Base-by-base conservation (phyloP, 30 jellyfish, hydroid and myxozoan genomes). In the Cassiopea andromeda region DNA sequence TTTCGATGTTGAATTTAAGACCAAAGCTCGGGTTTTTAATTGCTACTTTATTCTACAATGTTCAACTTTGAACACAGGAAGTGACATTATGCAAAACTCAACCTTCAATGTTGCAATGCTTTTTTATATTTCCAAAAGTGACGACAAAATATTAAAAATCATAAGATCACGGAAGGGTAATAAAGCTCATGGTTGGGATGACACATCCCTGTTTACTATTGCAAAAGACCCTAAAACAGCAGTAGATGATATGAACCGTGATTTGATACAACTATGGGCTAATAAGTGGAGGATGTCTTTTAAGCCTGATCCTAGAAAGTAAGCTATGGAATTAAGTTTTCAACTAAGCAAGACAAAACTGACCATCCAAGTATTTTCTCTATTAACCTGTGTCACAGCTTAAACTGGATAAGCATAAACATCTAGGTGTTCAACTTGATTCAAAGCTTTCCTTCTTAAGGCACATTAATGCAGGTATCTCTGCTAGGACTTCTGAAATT, bases 161-260 rank as follows among this genome's bases (percentile, higher is more conserved):
- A 87, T 87, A 2, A 48, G 90, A 1, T 38, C 83, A 16, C 46
- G 76, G 68, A 87, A 87, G 18, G 46, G 57, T 38, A 87, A 77
- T 60, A 87, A 87, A 27, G 66, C 91, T 14, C 94, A 87, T 44
- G 94, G 91, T 27, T 78, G 84, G 89, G 94, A 27, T 27, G 38
- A 27, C 38, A 27, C 38, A 27, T 27, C 38, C 85, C 38, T 50
- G 59, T 47, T 82, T 64, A 14, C 60, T 60, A 46, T 46, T 82
- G 17, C 44, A 45, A 85, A 49, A 13, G 90, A 81, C 81, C 54
- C 58, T 15, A 48, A 85, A 9, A 54, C 84, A 13, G 85, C 66
- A 50, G 90, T 81, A 19, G 64, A 81, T 46, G 90, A 81, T 81
- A 27, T 59, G 72, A 54, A 54, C 12, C 64, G 12, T 54, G 64